These are phyloP conservation scores for Orthochromis indermauri DNA, from an alignment of 2,113 vertebrate genomes.

Conservation along the genomic window DNA sequence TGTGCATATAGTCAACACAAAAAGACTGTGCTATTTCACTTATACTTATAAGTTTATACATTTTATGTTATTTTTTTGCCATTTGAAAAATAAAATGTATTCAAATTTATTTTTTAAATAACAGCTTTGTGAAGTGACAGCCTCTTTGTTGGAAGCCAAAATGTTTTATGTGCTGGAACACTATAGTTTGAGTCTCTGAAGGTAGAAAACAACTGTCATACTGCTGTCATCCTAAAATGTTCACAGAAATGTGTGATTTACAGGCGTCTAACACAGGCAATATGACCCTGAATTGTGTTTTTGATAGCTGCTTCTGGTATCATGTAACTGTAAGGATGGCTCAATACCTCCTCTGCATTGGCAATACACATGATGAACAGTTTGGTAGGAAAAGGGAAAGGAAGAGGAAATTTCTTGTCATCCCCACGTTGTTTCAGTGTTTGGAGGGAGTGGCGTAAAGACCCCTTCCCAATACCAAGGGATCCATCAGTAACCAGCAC, in stretches of 20 bases:
- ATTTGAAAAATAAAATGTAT: not conserved
- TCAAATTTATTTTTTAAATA: not conserved
- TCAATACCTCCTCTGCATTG: slow-evolving; percentile 89
- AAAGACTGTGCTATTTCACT: not conserved
- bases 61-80: not conserved
- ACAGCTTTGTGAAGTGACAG: not conserved
- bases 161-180: not conserved
- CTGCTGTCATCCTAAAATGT: not conserved
- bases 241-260: not conserved
- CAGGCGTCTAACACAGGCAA: not conserved
- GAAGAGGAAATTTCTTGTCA: slow-evolving; percentile 88
- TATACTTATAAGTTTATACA: not conserved
- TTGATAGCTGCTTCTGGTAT: not conserved
- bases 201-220: not conserved
- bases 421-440: slow-evolving; percentile 82
- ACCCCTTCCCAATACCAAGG: slow-evolving; percentile 91
- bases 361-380: slow-evolving; percentile 94
- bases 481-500: slow-evolving; percentile 95
- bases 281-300: not conserved
- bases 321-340: not conserved
- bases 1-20: not conserved
- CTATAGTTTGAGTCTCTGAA: not conserved
- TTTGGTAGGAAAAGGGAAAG: slow-evolving; percentile 92
- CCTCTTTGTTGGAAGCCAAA: not conserved
- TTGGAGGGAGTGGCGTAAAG: slow-evolving; percentile 85